phyloP scores from a whole-genome alignment of 2,888 invertebrate genomes.

The Pseudeuparius sepicola region DNA sequence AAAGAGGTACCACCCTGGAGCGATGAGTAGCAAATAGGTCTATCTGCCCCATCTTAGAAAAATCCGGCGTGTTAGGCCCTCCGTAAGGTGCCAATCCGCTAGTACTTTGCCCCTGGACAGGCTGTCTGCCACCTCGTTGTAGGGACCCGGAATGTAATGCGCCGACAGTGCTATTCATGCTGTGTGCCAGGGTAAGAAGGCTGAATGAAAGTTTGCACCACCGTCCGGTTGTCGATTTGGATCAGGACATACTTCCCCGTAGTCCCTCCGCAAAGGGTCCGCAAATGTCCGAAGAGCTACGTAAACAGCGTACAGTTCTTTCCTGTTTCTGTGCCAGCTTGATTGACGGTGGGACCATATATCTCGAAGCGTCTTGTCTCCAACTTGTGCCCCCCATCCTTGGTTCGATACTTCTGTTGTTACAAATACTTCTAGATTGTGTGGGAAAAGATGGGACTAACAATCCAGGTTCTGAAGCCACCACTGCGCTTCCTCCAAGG shows the following conservation, averaged over 20 bases:
- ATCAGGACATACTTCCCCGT: too few species aligned
- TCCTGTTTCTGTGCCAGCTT: conserved; percentile 21
- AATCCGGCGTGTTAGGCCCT: conserved; percentile 8
- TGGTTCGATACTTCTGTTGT: conserved; percentile 19
- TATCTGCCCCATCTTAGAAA: conserved; percentile 22
- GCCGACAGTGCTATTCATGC: too few species aligned
- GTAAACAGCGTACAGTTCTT: conserved; percentile 20
- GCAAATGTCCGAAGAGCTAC: too few species aligned
- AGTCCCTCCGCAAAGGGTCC: too few species aligned
- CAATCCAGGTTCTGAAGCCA: conserved; percentile 16
- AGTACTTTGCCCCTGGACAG: conserved; percentile 16
- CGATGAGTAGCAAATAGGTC: conserved; percentile 19
- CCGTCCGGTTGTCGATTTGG: conserved; percentile 12
- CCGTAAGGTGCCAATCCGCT: conserved; percentile 20
- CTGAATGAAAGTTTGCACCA: conserved; percentile 12
- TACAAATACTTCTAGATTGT: conserved; percentile 16
- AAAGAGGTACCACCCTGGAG: conserved; percentile 18
- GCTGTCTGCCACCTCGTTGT: conserved; percentile 23
- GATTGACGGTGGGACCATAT: conserved; percentile 7
- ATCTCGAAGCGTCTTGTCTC: conserved; percentile 4
- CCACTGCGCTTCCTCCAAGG: conserved; percentile 13
- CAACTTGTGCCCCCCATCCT: conserved; percentile 18
- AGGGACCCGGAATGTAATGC: conserved; percentile 20
- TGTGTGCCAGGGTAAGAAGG: too few species aligned
- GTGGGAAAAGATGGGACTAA: conserved; percentile 14